Base-by-base conservation (phyloP, 2,797 vertebrate genomes). In the Macroramphosus scolopax region DNA sequence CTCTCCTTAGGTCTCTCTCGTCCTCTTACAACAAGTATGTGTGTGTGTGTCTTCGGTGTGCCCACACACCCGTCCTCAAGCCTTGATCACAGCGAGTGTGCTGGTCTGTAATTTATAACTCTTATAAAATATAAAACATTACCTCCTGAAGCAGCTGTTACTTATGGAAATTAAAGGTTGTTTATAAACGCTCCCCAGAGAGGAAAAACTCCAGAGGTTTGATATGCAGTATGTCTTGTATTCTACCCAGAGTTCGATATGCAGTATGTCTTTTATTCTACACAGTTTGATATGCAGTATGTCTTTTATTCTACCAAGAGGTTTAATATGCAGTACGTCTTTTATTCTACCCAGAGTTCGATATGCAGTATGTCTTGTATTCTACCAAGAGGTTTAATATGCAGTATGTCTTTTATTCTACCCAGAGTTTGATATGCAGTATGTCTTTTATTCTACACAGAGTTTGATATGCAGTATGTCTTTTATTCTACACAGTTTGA, bases 151-250 rank as follows among this genome's bases (percentile, higher is more conserved):
- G 48, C 47, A 43, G 30, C 18, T 35, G 65, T 63, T 80, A 87
- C 81, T 89, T 84, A 75, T 51, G 62, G 76, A 87, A 84, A 89
- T 87, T 33, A 83, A 88, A 85, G 36, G 52, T 35, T 31, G 14
- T 49, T 73, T 15, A 20, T 39, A 43, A 64, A 63, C 11, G 17
- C 37, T 41, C 31, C 49, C 17, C 8, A 26, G 58, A 53, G 59
- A 46, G 16, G 15, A 17, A 51, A 29, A 65, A 56, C 24, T 28
- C 33, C n/a, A 15, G 14, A 13, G 17, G 17, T 17, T 49, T 59
- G 62, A 77, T 72, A 33, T 16, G n/a, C n/a, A n/a, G n/a, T n/a
- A n/a, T n/a, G n/a, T n/a, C n/a, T n/a, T n/a, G n/a, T n/a, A n/a
- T n/a, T n/a, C n/a, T n/a, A n/a, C n/a, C n/a, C n/a, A n/a, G n/a